Conservation (phyloP, 2,797 vertebrate genomes). For the Cyprinella venusta region DNA sequence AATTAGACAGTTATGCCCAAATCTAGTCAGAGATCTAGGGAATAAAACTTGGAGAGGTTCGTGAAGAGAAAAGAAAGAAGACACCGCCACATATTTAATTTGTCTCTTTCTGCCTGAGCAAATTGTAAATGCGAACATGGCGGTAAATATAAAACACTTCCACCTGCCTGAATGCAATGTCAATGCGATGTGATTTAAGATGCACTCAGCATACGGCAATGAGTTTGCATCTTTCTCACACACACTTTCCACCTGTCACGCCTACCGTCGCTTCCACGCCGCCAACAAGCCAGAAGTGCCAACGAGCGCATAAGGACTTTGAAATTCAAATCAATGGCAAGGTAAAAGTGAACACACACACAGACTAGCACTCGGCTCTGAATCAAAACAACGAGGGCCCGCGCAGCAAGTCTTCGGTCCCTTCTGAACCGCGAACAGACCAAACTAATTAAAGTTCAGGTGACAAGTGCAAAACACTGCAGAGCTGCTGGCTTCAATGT, state of each 20-base stretch:
- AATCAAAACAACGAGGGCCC: slow-evolving; percentile 14
- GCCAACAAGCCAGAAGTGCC: slow-evolving; percentile 20
- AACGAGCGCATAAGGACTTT: slow-evolving; percentile 28
- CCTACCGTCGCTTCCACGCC: slow-evolving; percentile 1
- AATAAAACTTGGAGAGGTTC: background rate
- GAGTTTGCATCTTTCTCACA: slow-evolving; percentile 26
- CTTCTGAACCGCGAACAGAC: slow-evolving; percentile 47
- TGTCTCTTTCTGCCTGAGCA: slow-evolving; percentile 26
- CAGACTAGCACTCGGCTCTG: background rate
- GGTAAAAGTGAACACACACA: slow-evolving; percentile 25
- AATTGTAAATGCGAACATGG: background rate
- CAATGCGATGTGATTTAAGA: slow-evolving; percentile 39
- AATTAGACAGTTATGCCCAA: background rate
- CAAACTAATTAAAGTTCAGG: slow-evolving; percentile 62
- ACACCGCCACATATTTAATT: slow-evolving; percentile 27
- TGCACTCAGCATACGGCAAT: slow-evolving; percentile 6
- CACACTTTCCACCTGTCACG: slow-evolving; percentile 18
- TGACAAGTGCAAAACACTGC: slow-evolving; percentile 48
- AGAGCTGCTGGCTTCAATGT: slow-evolving; percentile 36
- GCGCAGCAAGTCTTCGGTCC: slow-evolving; percentile 41
- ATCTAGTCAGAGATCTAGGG: background rate
- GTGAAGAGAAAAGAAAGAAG: background rate
- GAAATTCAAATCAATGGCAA: slow-evolving; percentile 50
- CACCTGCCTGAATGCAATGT: slow-evolving; percentile 31
- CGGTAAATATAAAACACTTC: slow-evolving; percentile 19